These are phyloP conservation scores for Pelagia noctiluca DNA, from an alignment of 30 jellyfish, hydroid and myxozoan genomes.

Conservation along the genomic window DNA sequence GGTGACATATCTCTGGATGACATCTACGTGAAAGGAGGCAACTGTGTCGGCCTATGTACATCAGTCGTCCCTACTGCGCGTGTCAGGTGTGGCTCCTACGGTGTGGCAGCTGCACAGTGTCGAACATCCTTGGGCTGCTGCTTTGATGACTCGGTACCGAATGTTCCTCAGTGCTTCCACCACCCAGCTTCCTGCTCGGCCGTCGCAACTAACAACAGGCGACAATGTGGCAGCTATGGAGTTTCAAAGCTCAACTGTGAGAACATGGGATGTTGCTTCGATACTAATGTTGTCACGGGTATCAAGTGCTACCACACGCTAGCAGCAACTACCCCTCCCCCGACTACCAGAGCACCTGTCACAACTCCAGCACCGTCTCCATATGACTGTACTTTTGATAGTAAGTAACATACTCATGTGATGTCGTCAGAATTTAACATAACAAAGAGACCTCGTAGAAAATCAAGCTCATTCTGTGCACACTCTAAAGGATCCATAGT, in stretches of 20 bases:
- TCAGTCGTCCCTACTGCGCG: constrained; percentile 88
- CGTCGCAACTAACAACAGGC: constrained; percentile 74
- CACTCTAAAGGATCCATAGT: too few relatives aligned
- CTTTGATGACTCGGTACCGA: constrained; percentile 83
- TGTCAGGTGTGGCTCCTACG: constrained; percentile 88
- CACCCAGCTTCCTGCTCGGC: constrained; percentile 95
- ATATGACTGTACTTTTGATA: constrained; percentile 91
- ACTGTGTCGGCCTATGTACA: constrained; percentile 93
- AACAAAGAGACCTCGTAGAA: too few relatives aligned
- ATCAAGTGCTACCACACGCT: constrained; percentile 76
- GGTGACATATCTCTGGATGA: constrained; percentile 99
- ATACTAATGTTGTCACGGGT: constrained; percentile 67
- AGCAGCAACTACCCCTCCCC: constrained; percentile 74
- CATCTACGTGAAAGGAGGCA: constrained; percentile 84
- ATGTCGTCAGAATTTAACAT: too few relatives aligned
- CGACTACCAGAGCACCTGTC: constrained; percentile 73
- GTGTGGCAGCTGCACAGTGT: constrained; percentile 85
- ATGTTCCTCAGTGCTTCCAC: constrained; percentile 84
- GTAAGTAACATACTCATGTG: constrained; percentile 1
- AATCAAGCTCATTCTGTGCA: too few relatives aligned
- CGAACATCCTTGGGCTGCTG: constrained; percentile 89
- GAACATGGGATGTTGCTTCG: constrained; percentile 95
- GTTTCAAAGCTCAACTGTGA: constrained; percentile 71
- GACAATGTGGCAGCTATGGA: constrained; percentile 81
- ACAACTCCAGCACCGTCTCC: constrained; percentile 94